phyloP scores from a whole-genome alignment of 2,113 vertebrate genomes.

The Urocolius indicus region DNA sequence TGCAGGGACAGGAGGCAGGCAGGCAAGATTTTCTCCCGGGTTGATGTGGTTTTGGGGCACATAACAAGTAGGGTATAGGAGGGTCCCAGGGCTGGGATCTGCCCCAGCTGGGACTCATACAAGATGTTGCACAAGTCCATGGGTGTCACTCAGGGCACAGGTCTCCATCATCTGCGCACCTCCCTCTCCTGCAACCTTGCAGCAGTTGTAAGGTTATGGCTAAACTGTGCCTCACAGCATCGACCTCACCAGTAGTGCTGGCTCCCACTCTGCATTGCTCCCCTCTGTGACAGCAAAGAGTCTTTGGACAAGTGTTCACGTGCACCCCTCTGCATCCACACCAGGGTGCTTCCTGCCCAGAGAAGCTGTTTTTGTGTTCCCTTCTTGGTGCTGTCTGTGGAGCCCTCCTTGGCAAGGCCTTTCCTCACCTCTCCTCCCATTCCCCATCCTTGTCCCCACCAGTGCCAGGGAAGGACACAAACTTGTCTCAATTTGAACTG shows the following conservation, averaged over 20 bases:
- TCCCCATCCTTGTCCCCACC: neutral
- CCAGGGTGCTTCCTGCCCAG: neutral
- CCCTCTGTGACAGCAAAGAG: neutral
- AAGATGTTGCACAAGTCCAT: rapidly evolving
- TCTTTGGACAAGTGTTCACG: neutral
- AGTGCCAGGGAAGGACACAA: neutral
- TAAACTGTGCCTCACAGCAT: neutral
- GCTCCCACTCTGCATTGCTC: neutral
- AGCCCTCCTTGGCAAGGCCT: neutral
- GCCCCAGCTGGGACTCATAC: neutral
- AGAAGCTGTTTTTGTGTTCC: neutral
- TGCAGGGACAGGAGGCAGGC: neutral
- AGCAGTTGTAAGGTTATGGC: neutral
- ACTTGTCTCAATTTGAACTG: rapidly evolving
- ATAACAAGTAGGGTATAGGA: neutral
- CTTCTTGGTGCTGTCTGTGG: neutral
- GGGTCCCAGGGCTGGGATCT: neutral
- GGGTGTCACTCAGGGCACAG: neutral
- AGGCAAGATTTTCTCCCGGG: neutral
- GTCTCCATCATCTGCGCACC: rapidly evolving
- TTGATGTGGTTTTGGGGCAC: neutral
- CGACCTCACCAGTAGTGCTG: neutral
- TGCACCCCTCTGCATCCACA: neutral
- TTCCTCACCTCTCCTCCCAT: neutral
- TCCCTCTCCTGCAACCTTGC: neutral